phyloP scores from a whole-genome alignment of 1,140 invertebrate species.

The Diorhabda carinulata region DNA sequence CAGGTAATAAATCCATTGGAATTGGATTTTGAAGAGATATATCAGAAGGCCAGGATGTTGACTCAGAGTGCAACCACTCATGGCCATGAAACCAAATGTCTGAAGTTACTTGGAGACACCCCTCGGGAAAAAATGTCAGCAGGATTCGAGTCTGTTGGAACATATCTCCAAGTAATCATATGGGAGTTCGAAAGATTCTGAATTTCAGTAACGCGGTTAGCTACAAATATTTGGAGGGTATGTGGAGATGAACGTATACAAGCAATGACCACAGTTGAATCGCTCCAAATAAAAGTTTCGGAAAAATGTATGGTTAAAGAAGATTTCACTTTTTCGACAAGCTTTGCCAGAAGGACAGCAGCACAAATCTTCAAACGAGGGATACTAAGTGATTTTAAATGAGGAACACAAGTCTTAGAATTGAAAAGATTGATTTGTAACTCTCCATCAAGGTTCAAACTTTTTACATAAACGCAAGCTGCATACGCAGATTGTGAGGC shows the following conservation, averaged over 20 bases:
- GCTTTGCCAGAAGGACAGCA: background rate
- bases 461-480: slow-evolving; percentile 38
- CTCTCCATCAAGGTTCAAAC: slow-evolving; percentile 19
- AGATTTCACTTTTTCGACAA: background rate
- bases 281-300: background rate
- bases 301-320: background rate
- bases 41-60: no score
- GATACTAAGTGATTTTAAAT: slow-evolving; percentile 28
- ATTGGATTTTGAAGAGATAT: no score
- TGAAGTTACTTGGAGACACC: no score
- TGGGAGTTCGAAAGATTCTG: background rate
- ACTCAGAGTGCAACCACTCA: no score
- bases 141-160: background rate
- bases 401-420: slow-evolving; percentile 43
- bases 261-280: background rate
- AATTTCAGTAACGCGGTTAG: background rate
- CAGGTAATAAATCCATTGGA: no score
- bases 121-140: background rate
- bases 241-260: background rate
- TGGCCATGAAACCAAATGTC: no score
- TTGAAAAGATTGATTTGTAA: slow-evolving; percentile 31
- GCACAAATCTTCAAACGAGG: background rate
- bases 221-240: background rate
- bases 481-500: slow-evolving; percentile 38
- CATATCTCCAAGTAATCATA: no score